Conservation (phyloP, 2,888 invertebrate genomes). For the Strigamia transsilvanica region DNA sequence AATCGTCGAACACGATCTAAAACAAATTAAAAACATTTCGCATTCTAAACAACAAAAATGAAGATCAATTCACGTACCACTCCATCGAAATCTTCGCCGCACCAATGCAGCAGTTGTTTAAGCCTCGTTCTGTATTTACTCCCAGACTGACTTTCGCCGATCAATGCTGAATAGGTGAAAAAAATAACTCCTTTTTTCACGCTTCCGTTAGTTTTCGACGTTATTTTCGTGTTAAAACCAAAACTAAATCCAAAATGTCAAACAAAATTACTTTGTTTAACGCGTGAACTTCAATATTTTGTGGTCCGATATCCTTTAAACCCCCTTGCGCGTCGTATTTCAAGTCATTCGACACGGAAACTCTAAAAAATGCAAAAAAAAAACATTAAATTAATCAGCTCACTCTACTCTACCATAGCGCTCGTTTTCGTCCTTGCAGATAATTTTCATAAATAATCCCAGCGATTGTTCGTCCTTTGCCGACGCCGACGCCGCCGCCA, state of each 20-base stretch:
- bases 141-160: slow-evolving; percentile 89
- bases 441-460: slow-evolving; percentile 99
- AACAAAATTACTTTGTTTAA: slow-evolving; percentile 78
- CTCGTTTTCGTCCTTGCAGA: slow-evolving; percentile 87
- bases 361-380: slow-evolving; percentile 62
- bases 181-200: slow-evolving; percentile 96
- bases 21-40: too few species aligned
- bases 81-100: slow-evolving; percentile 96
- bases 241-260: too few species aligned
- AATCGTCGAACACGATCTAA: slow-evolving; percentile 97
- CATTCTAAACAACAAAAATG: slow-evolving; percentile 54
- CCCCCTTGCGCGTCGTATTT: slow-evolving; percentile 98
- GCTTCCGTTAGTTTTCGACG: slow-evolving; percentile 89
- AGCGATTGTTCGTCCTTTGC: slow-evolving; percentile 96
- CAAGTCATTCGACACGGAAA: slow-evolving; percentile 97
- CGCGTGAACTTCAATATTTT: slow-evolving; percentile 83
- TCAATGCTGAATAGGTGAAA: slow-evolving; percentile 96
- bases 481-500: slow-evolving; percentile 97
- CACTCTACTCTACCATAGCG: slow-evolving; percentile 94
- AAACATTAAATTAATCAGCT: too few species aligned
- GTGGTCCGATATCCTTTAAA: slow-evolving; percentile 92
- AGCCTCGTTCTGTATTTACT: slow-evolving; percentile 92
- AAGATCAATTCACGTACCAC: slow-evolving; percentile 69
- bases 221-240: slow-evolving; percentile 74
- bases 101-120: slow-evolving; percentile 98